Base-by-base conservation (phyloP, 2,113 vertebrate species). In the Cheilinus undulatus region DNA sequence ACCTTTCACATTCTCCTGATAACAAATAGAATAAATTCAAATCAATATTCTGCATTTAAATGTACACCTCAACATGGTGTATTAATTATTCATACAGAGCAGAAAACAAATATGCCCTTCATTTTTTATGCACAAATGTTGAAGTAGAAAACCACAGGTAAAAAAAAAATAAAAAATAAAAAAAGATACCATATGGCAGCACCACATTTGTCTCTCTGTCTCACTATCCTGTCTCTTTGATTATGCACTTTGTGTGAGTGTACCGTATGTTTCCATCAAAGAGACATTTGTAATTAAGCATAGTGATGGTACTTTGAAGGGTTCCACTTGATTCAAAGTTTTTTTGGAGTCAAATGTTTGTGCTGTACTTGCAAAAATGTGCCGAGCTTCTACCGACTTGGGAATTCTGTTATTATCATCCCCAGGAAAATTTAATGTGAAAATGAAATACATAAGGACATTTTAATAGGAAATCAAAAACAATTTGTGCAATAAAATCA, bases 351-450 rank as follows among this genome's bases (percentile, higher is more conserved):
- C 50, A 62, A 20, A 87, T 28, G 58, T 75, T 81, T 78, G 51
- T 82, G 60, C 73, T 61, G 32, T 79, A 73, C 63, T 82, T 67
- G 66, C 69, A 81, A 79, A 86, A 75, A 63, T 64, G 28, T 70
- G 60, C 61, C 53, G 27, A 20, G 40, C 34, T 64, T 81, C 34
- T 45, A 42, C 53, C 61, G 24, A 71, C 48, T 75, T 60, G 57
- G 23, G 40, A 58, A 66, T 65, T 28, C 49, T 54, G 66, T 24
- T 51, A 22, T 62, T 66, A 60, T 46, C 53, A 73, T 62, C 69
- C 51, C n/a, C 19, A 42, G 20, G 19, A 42, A 12, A n/a, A 5
- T 11, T 8, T 30, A 28, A 15, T 30, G 30, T 5, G 24, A 1
- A 42, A 17, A n/a, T 24, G 40, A 17, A 36, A 30, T 60, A 14